Evolutionary conservation across 2,113 vertebrate species (phyloP), one percentile per base, ranked within the genome.

Genomic region (Thinocorus orbignyianus): DNA sequence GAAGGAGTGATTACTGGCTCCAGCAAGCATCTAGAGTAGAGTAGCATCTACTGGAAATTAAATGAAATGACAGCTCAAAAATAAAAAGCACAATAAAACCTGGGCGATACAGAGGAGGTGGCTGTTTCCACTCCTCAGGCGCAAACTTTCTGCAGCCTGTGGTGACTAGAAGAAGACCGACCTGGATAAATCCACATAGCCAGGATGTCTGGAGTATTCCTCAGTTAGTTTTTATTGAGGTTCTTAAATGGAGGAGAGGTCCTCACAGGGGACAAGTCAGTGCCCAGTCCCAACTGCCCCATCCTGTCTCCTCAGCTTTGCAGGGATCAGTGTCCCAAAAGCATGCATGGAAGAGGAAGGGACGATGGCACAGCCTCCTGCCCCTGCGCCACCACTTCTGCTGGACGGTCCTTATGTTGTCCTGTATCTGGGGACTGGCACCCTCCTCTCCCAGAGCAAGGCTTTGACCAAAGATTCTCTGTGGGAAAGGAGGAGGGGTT

Each of bases 41-140:
- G 58, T 70, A 88, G 82, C 76, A 88, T 88, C 51, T 93, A 89
- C 95, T 93, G 91, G 86, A 79, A 81, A 69, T 64, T 24, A 49
- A 90, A 68, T 10, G 61, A 71, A 92, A 94, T 94, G 58, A 96
- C 82, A 92, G 91, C 69, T 90, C 51, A 11, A 33, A 44, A 70
- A 49, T 72, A 24, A 60, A 83, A 93, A 76, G 62, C 6, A 5
- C 46, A 61, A 30, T 16, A 26, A 79, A 79, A 57, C 13, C 33
- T 37, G 58, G 52, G 57, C 41, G 57, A 13, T 49, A 4, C 28
- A 48, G 30, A 68, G 57, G 24, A 92, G 62, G 52, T 33, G 49
- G 72, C 90, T 90, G 44, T 62, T 88, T 15, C 46, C 6, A 2
- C 51, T 71, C 55, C 26, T 70, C 42, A 5, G 44, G 9, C 0